Percentiles rank a stretch among this genome's conserved stretches.
These are phyloP conservation scores for Actenoides lindsayi DNA, from an alignment of 2,113 vertebrate species.

Conservation along the genomic window DNA sequence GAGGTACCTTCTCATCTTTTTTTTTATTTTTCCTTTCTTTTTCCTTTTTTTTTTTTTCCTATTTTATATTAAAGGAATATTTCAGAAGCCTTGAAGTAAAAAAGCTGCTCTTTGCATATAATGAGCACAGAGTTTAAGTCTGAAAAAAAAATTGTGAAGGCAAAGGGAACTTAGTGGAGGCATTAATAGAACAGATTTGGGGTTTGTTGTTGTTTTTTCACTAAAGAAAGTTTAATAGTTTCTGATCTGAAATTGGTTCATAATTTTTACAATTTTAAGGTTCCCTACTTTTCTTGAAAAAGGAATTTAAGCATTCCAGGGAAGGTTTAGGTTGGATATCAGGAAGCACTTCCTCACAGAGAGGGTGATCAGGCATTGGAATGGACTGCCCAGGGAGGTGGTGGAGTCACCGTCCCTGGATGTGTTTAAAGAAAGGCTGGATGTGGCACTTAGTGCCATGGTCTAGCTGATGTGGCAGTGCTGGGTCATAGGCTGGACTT, in stretches of 20 bases:
- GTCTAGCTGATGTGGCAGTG: no score
- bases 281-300: not conserved
- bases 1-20: not conserved
- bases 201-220: not conserved
- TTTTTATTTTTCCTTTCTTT: no score
- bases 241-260: not conserved
- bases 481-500: no score
- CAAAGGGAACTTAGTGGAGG: not conserved
- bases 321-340: no score
- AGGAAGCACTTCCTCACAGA: no score
- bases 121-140: not conserved
- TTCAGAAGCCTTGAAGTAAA: not conserved
- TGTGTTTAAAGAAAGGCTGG: no score
- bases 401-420: no score
- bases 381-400: no score
- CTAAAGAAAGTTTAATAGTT: not conserved
- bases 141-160: not conserved
- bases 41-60: not conserved
- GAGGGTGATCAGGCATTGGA: no score
- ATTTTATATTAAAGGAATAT: not conserved
- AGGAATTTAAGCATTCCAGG: not conserved
- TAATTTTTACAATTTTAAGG: not conserved
- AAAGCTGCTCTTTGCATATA: not conserved
- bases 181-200: not conserved
- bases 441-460: no score